Base-by-base conservation (phyloP, 2,113 vertebrate species). In the Rhagologus leucostigma region DNA sequence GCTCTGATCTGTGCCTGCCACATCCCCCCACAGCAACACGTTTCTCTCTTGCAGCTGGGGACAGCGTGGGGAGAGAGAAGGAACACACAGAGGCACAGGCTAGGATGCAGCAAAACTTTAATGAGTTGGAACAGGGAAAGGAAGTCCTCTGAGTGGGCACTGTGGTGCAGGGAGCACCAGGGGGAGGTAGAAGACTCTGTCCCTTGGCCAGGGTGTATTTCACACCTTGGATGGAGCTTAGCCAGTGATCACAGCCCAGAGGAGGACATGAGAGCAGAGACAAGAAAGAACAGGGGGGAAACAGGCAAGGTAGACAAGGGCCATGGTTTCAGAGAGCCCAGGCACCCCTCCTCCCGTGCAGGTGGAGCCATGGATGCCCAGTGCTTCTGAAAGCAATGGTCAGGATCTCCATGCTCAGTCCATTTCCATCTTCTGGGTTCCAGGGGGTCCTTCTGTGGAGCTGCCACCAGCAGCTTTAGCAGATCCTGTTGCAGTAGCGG, bases 81-180 rank as follows among this genome's bases (percentile, higher is more conserved):
- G n/a, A 93, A 3, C 13, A 88, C 52, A 8, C 42, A 42, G 32
- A 93, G 24, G 3, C 59, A 37, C 24, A 44, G 39, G 11, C 27
- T 73, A 32, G 5, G 42, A 88, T 93, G 94, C 91, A 81, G 8
- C 9, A 88, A 67, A 81, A 77, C 27, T 91, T 95, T 93, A 93
- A 32, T 91, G 87, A 67, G n/a, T n/a, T 17, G 5, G 4, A 84
- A 87, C n/a, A 84, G 7, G 30, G 9, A 49, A 75, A 69, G 26
- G 7, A 57, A 11, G 11, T 52, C 29, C 55, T 47, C 70, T 13
- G 46, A 41, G 30, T 11, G 3, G 22, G 7, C 18, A n/a, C 19
- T 1, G 1, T 3, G 5, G 19, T 33, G 18, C 21, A 44, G 35
- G 4, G 16, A 70, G 14, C 35, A 41, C 21, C 35, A 52, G 27